A percentile compares a stretch with the other conserved stretches of the same genome.
These are phyloP conservation scores for Syngnathus floridae DNA, from an alignment of 2,113 vertebrate species.

Conservation along the genomic window DNA sequence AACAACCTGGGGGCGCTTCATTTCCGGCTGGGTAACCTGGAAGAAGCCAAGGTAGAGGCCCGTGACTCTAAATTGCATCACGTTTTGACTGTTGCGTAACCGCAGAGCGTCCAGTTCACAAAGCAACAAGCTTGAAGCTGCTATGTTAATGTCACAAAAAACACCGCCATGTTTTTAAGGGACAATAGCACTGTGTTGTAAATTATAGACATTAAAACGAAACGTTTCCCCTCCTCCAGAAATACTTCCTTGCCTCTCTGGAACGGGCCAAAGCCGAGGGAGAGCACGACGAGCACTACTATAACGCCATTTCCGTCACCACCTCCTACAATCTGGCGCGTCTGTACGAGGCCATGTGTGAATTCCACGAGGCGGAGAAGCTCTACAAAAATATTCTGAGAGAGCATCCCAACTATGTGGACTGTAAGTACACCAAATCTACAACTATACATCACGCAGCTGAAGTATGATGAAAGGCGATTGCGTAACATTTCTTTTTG, in stretches of 20 bases:
- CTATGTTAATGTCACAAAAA: too few species aligned
- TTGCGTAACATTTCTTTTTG: not conserved
- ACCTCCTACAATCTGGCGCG: slow-evolving; percentile 96
- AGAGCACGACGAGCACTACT: slow-evolving; percentile 97
- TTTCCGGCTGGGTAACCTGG: slow-evolving; percentile 94
- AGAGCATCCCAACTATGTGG: slow-evolving; percentile 98
- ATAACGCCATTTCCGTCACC: slow-evolving; percentile 97
- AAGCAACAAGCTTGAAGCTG: too few species aligned
- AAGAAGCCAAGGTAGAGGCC: slow-evolving; percentile 86
- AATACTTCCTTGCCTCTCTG: slow-evolving; percentile 95
- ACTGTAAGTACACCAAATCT: slow-evolving; percentile 77
- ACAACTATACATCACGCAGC: not conserved
- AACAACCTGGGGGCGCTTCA: slow-evolving; percentile 97
- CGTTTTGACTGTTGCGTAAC: too few species aligned
- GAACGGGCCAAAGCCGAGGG: slow-evolving; percentile 96
- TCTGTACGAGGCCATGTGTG: slow-evolving; percentile 94
- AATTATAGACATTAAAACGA: not conserved
- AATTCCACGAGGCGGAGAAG: slow-evolving; percentile 96
- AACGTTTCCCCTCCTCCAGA: slow-evolving; percentile 65
- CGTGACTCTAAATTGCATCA: too few species aligned
- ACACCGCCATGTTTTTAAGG: too few species aligned
- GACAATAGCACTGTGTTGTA: too few species aligned
- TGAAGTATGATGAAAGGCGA: not conserved
- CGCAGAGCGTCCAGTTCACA: too few species aligned
- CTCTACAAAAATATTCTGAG: slow-evolving; percentile 97